These are phyloP conservation scores for Oxystoma pomonae DNA, from an alignment of 2,888 invertebrate genomes.

Conservation along the genomic window DNA sequence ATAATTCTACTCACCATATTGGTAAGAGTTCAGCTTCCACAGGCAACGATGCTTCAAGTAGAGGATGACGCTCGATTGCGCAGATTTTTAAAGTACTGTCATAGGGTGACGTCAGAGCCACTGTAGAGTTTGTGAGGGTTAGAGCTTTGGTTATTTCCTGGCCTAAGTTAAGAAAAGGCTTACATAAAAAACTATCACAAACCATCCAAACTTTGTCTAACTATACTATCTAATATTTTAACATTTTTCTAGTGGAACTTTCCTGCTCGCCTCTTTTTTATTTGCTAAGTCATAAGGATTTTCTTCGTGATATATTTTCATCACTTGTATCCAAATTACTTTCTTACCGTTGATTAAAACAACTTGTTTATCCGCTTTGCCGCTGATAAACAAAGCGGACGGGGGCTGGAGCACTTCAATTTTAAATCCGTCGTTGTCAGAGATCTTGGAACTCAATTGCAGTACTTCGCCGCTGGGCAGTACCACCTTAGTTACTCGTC, in stretches of 20 bases:
- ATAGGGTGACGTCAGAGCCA: slow-evolving; percentile 70
- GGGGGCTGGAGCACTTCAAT: slow-evolving; percentile 58
- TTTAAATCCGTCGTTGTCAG: slow-evolving; percentile 71
- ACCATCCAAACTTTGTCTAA: too few species aligned
- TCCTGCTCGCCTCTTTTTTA: too few species aligned
- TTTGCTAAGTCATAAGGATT: too few species aligned
- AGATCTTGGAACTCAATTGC: slow-evolving; percentile 71
- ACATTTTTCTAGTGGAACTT: too few species aligned
- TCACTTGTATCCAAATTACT: too few species aligned
- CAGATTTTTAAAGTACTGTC: slow-evolving; percentile 71
- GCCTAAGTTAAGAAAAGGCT: slow-evolving; percentile 45
- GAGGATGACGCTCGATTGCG: slow-evolving; percentile 75
- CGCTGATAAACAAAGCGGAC: slow-evolving; percentile 40
- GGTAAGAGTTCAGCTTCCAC: slow-evolving; percentile 89
- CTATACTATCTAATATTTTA: too few species aligned
- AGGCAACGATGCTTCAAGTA: slow-evolving; percentile 77
- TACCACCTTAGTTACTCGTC: slow-evolving; percentile 79
- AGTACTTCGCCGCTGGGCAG: slow-evolving; percentile 90
- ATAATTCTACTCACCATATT: slow-evolving; percentile 56
- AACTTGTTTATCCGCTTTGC: slow-evolving; percentile 51
- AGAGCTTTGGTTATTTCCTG: slow-evolving; percentile 70
- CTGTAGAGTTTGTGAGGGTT: slow-evolving; percentile 74
- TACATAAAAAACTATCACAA: neutral
- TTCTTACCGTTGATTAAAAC: slow-evolving; percentile 53
- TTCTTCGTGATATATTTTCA: too few species aligned